Conservation (phyloP, 2,797 vertebrate species). For the Geotrypetes seraphini region DNA sequence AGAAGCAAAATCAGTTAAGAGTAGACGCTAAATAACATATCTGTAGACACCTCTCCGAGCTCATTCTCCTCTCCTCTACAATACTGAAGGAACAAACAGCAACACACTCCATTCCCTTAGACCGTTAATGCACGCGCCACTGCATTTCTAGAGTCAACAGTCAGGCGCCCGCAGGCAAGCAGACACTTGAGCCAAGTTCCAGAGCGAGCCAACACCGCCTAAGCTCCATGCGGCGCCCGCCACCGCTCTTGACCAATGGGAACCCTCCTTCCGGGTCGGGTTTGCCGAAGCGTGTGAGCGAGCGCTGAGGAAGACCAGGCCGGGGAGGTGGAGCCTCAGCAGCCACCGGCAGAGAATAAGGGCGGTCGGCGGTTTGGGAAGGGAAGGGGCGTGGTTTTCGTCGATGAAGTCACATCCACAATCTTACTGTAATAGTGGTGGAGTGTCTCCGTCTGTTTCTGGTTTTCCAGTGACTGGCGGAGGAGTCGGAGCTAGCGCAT, state of each 20-base stretch:
- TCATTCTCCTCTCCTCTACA: too few species aligned
- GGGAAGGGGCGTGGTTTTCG: conserved; percentile 60
- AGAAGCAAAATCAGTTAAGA: too few species aligned
- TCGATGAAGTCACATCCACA: conserved; percentile 57
- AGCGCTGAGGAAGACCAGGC: conserved; percentile 13
- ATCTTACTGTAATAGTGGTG: too few species aligned
- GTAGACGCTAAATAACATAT: too few species aligned
- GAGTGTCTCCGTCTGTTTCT: conserved; percentile 33
- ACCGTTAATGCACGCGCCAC: too few species aligned
- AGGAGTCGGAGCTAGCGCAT: conserved; percentile 8
- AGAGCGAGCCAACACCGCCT: conserved; percentile 17
- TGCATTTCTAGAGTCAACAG: too few species aligned
- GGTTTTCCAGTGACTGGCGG: conserved; percentile 40
- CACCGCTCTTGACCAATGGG: not conserved
- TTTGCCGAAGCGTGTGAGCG: conserved; percentile 14
- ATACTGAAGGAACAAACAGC: too few species aligned
- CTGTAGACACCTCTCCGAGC: too few species aligned
- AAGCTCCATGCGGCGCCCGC: not conserved
- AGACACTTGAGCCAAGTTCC: conserved; percentile 15
- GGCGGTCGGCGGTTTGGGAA: conserved; percentile 50
- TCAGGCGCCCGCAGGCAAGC: conserved; percentile 9
- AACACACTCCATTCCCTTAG: too few species aligned
- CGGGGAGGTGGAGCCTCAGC: conserved; percentile 9
- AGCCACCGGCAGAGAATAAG: conserved; percentile 25
- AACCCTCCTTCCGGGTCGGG: not conserved